Evolutionary conservation across 2,797 vertebrate genomes (phyloP), one percentile per base, ranked within the genome.

Genomic region (Gobionotothen gibberifrons): DNA sequence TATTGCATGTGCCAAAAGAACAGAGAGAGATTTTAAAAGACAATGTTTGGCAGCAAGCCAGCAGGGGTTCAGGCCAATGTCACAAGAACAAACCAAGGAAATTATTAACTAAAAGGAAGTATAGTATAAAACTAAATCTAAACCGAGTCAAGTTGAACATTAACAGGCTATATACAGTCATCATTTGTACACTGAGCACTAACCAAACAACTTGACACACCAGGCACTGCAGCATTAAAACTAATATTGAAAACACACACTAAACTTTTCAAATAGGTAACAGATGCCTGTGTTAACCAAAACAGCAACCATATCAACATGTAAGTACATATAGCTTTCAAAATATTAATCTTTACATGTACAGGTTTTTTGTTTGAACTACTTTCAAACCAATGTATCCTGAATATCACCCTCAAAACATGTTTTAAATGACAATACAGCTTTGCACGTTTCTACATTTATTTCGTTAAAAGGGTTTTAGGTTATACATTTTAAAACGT

Each of bases 141-240:
- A 36, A 81, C 69, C 13, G 11, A 44, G 59, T 77, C 32, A 19
- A 87, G 94, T 94, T 86, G 89, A 95, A 94, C 69, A 95, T 95
- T 96, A 96, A 95, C 93, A 0, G 0, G 21, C 72, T 54, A 58
- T 79, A 80, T 79, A 48, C 3, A 61, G 85, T 84, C 71, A 82
- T 91, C 76, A 40, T 74, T 69, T 26, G 69, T 53, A 66, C 55
- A 84, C 63, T 29, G 78, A 87, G 56, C 60, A 69, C 76, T 72
- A 85, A 76, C 76, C 77, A 86, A 91, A 82, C 46, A 81, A 54
- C 60, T 42, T 68, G 57, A 59, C 55, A 85, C 72, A 51, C 39
- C 15, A 22, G 56, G 55, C 17, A 14, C 49, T 60, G 49, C 55
- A 67, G 71, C 32, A 16, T 58, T 70, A 10, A 49, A 15, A 49